These are phyloP conservation scores for Micromesistius poutassou DNA, from an alignment of 2,797 vertebrate species.

Conservation along the genomic window DNA sequence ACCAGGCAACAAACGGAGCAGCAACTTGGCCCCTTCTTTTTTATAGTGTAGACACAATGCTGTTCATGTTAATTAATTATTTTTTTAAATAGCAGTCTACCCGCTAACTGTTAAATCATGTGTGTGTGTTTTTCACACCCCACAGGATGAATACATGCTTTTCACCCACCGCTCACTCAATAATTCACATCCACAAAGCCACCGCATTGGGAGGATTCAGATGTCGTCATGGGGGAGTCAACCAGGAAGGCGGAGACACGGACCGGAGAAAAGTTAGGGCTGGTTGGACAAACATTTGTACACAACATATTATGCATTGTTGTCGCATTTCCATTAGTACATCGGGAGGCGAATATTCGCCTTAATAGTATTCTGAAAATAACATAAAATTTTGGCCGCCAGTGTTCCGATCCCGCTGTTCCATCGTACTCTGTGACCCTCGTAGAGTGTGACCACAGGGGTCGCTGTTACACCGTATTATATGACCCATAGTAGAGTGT, in stretches of 20 bases:
- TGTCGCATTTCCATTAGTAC: background rate
- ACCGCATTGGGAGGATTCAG: conserved; percentile 51
- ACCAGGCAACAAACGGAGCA: conserved; percentile 24
- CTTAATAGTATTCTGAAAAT: too few species aligned
- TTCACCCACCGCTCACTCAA: conserved; percentile 36
- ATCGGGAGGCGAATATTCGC: too few species aligned
- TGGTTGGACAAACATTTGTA: background rate
- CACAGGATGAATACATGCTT: conserved; percentile 43
- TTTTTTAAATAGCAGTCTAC: background rate
- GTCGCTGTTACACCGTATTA: too few species aligned
- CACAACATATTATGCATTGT: background rate
- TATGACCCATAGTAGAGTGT: too few species aligned
- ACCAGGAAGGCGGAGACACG: conserved; percentile 17
- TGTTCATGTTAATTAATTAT: background rate
- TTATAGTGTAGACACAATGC: background rate
- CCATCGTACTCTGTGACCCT: too few species aligned
- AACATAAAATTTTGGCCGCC: too few species aligned
- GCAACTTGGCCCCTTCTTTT: background rate
- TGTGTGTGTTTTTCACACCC: conserved; percentile 22
- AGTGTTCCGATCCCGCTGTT: too few species aligned
- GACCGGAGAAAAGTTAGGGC: conserved; percentile 27
- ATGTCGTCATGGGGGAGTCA: conserved; percentile 56
- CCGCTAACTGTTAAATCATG: background rate
- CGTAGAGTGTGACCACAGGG: too few species aligned
- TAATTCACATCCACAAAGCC: conserved; percentile 36